Conservation (phyloP, 2,113 vertebrate species). For the Tursiops truncatus region DNA sequence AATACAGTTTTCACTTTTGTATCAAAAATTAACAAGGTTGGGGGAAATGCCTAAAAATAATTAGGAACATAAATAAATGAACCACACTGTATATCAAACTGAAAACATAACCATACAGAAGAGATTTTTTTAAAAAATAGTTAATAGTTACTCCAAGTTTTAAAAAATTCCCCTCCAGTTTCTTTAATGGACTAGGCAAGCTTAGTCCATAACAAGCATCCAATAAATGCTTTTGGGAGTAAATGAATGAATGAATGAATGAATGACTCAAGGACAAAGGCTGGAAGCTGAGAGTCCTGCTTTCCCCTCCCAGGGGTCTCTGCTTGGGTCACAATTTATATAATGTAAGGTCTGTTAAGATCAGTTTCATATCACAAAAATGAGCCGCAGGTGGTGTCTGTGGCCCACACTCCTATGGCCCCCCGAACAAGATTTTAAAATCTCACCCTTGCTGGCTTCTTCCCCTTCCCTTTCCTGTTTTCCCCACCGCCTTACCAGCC, state of each 20-base stretch:
- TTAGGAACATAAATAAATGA: slow-evolving; percentile 6
- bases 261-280: neutral
- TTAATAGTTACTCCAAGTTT: neutral
- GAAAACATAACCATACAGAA: neutral
- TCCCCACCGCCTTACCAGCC: neutral
- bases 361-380: neutral
- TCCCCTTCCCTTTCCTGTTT: neutral
- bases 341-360: neutral
- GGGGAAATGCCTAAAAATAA: neutral
- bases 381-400: neutral
- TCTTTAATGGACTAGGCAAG: neutral
- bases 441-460: fast-evolving
- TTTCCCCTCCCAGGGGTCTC: neutral
- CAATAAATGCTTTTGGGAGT: neutral
- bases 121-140: neutral
- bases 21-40: neutral
- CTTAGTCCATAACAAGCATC: neutral
- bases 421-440: too few relatives aligned
- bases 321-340: neutral
- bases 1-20: neutral
- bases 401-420: neutral
- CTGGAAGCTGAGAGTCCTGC: neutral
- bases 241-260: neutral
- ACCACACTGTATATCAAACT: neutral
- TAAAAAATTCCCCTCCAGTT: neutral